These are phyloP conservation scores for Diadegma fenestrale DNA, from an alignment of 2,888 invertebrate genomes.

Conservation along the genomic window DNA sequence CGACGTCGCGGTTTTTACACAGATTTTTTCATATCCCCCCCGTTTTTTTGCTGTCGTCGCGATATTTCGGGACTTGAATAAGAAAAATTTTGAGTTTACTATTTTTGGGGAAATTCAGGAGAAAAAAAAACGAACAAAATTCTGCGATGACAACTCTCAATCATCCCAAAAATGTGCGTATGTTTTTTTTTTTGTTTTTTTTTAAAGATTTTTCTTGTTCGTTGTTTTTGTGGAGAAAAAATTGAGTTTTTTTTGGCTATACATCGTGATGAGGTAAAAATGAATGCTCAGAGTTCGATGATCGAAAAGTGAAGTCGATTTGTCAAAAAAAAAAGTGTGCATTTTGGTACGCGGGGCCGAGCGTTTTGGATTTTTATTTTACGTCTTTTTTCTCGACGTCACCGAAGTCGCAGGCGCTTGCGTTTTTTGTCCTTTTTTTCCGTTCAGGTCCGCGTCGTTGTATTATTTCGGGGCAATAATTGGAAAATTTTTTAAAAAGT, in stretches of 20 bases:
- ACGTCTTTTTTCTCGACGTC: conserved; percentile 2
- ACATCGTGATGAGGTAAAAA: conserved; percentile 51
- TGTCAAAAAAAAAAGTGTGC: neutral
- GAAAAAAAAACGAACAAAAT: neutral
- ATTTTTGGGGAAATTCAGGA: neutral
- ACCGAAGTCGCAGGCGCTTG: neutral
- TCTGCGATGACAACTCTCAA: conserved; percentile 3
- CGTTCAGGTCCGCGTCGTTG: conserved; percentile 2
- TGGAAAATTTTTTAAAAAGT: conserved; percentile 56
- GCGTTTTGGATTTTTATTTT: conserved; percentile 1
- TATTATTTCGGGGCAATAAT: conserved; percentile 48
- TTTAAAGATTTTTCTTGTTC: neutral
- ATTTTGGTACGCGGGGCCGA: neutral
- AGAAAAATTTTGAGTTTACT: neutral
- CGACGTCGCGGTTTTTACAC: neutral
- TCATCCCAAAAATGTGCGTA: neutral
- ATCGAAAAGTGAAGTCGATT: conserved; percentile 8
- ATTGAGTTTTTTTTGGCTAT: conserved; percentile 25
- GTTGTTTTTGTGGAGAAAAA: conserved; percentile 15
- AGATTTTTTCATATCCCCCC: neutral
- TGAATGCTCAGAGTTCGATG: conserved; percentile 2
- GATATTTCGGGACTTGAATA: neutral
- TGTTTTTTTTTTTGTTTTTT: neutral
- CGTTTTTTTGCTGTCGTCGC: neutral
- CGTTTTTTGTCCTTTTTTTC: conserved; percentile 9